phyloP scores from a whole-genome alignment of 2,797 vertebrate species.

The Pogoniulus pusillus region DNA sequence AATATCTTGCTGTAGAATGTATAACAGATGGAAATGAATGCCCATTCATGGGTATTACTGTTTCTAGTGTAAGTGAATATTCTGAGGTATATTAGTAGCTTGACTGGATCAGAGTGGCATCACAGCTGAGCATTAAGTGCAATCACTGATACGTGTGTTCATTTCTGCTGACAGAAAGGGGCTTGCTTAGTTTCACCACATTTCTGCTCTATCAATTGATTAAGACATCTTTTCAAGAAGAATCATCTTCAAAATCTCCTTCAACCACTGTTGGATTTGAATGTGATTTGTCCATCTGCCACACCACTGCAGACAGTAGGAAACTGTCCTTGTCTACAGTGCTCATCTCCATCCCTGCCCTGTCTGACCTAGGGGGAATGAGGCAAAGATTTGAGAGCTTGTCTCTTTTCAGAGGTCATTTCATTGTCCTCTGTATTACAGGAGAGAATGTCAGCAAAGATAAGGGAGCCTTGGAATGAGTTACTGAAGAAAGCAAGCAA shows the following conservation, averaged over 20 bases:
- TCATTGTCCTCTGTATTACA: not conserved
- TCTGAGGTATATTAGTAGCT: not conserved
- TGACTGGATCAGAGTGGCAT: not conserved
- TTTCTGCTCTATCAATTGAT: not conserved
- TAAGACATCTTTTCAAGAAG: not conserved
- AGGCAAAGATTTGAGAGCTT: not conserved
- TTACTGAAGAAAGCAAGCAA: not conserved
- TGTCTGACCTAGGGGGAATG: not conserved
- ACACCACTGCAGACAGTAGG: not conserved
- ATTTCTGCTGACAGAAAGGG: not conserved
- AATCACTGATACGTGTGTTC: not conserved
- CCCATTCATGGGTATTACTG: not conserved
- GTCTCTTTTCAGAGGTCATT: not conserved
- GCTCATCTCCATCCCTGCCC: not conserved
- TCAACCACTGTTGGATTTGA: not conserved
- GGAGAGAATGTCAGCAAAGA: not conserved
- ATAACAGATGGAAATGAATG: not conserved
- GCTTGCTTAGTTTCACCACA: not conserved
- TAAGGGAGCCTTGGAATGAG: not conserved
- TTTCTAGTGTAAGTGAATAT: not conserved
- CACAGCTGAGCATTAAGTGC: not conserved
- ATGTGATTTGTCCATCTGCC: not conserved
- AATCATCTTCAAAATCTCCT: not conserved
- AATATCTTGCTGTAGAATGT: not conserved
- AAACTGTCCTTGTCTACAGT: fast-evolving